Conservation (phyloP, 2,888 invertebrate species). For the Parapristionchus giblindavisi region DNA sequence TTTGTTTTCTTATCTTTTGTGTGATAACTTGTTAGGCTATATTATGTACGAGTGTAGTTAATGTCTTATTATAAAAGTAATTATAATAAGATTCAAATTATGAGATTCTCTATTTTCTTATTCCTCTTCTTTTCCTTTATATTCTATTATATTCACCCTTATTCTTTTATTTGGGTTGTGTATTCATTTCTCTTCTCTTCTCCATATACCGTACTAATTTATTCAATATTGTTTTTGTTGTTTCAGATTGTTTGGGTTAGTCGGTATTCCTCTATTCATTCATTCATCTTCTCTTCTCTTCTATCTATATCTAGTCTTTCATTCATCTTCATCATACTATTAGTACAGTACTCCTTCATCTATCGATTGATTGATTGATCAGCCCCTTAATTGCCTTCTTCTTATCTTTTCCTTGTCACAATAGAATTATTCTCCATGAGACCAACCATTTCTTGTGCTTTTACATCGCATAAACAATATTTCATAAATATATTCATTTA, state of each 20-base stretch:
- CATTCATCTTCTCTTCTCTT: not conserved
- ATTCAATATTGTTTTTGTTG: conserved; percentile 36
- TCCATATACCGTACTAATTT: conserved; percentile 30
- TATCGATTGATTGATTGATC: too few relatives aligned
- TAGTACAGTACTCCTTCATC: too few relatives aligned
- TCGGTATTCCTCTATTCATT: conserved; percentile 19
- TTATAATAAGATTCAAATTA: not conserved
- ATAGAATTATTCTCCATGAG: too few relatives aligned
- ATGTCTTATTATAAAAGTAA: too few relatives aligned
- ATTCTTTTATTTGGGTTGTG: conserved; percentile 29
- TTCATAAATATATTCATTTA: too few relatives aligned
- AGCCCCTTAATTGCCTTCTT: too few relatives aligned
- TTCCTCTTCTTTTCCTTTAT: conserved; percentile 14
- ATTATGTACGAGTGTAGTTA: conserved; percentile 22
- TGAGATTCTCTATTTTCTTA: not conserved
- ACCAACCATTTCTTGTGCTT: too few relatives aligned
- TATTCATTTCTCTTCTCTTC: not conserved
- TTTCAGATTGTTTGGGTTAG: conserved; percentile 29
- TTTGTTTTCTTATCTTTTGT: conserved; percentile 3
- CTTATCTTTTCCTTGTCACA: too few relatives aligned
- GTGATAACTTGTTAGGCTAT: conserved; percentile 23
- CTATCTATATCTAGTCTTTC: conserved; percentile 17
- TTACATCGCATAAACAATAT: too few relatives aligned
- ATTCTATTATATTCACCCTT: not conserved
- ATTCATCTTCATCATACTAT: not conserved